Evolutionary conservation across 2,797 vertebrate species (phyloP).

Genomic region (Chromis chromis): DNA sequence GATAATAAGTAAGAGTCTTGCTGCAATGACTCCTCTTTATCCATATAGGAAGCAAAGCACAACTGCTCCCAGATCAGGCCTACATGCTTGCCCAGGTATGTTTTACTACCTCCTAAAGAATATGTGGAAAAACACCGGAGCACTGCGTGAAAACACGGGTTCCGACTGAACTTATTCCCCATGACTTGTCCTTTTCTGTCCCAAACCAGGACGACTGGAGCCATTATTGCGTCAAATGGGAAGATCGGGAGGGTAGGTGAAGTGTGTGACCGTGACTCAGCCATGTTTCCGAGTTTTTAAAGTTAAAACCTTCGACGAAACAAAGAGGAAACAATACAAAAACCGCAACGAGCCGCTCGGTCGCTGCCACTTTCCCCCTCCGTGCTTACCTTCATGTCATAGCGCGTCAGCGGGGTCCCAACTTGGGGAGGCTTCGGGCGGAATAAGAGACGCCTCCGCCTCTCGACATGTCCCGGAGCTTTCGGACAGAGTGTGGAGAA

Average conservation of each 20-base stretch:
- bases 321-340: neutral
- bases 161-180: neutral
- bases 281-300: conserved; percentile 61
- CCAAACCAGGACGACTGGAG: conserved; percentile 56
- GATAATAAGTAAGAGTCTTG: too few species aligned
- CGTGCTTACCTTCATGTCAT: conserved; percentile 82
- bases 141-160: neutral
- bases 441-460: conserved; percentile 72
- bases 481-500: conserved; percentile 5
- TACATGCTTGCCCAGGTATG: conserved; percentile 7
- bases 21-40: neutral
- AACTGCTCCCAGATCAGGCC: conserved; percentile 46
- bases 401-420: conserved; percentile 75
- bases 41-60: neutral
- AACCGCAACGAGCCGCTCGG: neutral
- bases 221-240: conserved; percentile 77
- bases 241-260: conserved; percentile 49
- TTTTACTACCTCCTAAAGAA: neutral
- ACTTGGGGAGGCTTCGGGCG: conserved; percentile 71
- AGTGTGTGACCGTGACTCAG: conserved; percentile 83
- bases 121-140: neutral
- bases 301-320: conserved; percentile 49
- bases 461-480: conserved; percentile 73
- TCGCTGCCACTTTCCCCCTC: conserved; percentile 38
- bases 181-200: conserved; percentile 45